A percentile compares a stretch with the other conserved stretches of the same genome.
These are phyloP conservation scores for Patiria miniata DNA, from an alignment of 35 echinoderm and acorn worm genomes.

Conservation along the genomic window DNA sequence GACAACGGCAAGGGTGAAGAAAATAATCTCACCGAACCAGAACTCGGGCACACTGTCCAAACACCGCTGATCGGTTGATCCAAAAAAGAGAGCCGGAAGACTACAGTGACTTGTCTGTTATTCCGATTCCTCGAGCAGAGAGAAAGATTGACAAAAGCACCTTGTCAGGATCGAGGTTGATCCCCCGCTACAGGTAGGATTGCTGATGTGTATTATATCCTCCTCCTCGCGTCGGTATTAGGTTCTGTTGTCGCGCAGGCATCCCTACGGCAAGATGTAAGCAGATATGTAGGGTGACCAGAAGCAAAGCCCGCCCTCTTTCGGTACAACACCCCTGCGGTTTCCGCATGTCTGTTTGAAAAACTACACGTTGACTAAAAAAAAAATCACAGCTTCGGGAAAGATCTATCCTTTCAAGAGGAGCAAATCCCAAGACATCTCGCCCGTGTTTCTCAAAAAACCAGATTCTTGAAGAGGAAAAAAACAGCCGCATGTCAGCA, in stretches of 20 bases:
- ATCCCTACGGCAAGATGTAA: neutral
- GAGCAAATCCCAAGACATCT: too few species aligned
- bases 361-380: too few species aligned
- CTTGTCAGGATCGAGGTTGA: neutral
- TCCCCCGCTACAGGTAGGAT: conserved; percentile 3
- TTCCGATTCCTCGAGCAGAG: neutral
- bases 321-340: too few species aligned
- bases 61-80: conserved; percentile 15
- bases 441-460: too few species aligned
- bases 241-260: neutral
- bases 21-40: neutral
- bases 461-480: too few species aligned
- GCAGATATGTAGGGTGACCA: neutral
- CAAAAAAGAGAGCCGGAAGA: neutral
- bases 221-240: neutral
- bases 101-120: neutral
- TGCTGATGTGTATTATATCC: neutral
- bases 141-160: neutral
- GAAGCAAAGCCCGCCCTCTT: conserved; percentile 13
- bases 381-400: too few species aligned
- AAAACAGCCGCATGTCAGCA: too few species aligned
- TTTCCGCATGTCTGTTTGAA: too few species aligned
- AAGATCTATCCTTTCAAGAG: too few species aligned
- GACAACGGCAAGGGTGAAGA: too few species aligned
- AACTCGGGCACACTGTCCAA: neutral